Evolutionary conservation across 2,888 invertebrate genomes (phyloP).

Genomic region (Euzophera pinguis): DNA sequence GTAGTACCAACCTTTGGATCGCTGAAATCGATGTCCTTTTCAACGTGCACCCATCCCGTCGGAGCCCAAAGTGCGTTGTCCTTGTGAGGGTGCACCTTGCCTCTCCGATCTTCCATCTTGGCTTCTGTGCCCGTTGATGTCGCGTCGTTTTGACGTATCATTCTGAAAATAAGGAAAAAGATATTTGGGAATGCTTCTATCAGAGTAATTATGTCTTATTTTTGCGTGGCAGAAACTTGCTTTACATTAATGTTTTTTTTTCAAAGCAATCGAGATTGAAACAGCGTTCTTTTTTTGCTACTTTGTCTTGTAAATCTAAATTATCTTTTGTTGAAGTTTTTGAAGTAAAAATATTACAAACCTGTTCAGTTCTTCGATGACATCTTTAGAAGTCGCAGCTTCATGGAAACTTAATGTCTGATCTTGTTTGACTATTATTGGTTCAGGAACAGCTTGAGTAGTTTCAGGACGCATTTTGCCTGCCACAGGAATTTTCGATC

Average conservation of each 20-base stretch:
- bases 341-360: constrained; percentile 24
- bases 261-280: too few relatives aligned
- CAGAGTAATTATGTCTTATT: too few relatives aligned
- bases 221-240: too few relatives aligned
- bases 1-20: constrained; percentile 83
- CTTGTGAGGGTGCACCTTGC: constrained; percentile 46
- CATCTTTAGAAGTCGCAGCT: constrained; percentile 86
- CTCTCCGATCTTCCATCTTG: constrained; percentile 33
- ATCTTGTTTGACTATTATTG: constrained; percentile 74
- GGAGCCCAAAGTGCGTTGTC: constrained; percentile 84
- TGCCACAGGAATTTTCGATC: constrained; percentile 67
- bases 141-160: constrained; percentile 71
- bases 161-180: constrained; percentile 37
- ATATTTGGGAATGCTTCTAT: too few relatives aligned
- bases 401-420: constrained; percentile 85
- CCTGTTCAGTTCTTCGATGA: constrained; percentile 86
- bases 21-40: constrained; percentile 87
- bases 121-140: constrained; percentile 33
- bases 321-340: too few relatives aligned
- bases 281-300: too few relatives aligned
- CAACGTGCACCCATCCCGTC: constrained; percentile 90
- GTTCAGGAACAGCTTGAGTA: constrained; percentile 43
- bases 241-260: too few relatives aligned
- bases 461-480: constrained; percentile 41
- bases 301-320: too few relatives aligned